Percentiles rank a stretch among this genome's conserved stretches.
Evolutionary conservation across 2,797 vertebrate genomes (phyloP).

Genomic region (Danionella dracula): DNA sequence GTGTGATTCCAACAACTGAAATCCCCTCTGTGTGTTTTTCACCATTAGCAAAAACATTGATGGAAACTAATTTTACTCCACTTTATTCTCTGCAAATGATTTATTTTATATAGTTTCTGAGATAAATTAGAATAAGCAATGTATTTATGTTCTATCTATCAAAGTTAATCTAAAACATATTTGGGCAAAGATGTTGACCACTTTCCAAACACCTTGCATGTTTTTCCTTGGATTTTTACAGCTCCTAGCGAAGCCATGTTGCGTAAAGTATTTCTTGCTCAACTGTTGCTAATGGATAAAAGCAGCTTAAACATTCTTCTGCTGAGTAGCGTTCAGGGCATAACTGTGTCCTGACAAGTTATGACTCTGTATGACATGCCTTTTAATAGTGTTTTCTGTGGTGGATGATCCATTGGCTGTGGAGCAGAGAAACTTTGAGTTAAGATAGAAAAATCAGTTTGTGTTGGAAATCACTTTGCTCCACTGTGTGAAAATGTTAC

Average conservation of each 20-base stretch:
- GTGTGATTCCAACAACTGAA: conserved; percentile 1
- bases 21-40: too few species aligned
- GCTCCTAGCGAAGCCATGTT: not conserved
- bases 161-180: too few species aligned
- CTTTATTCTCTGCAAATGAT: too few species aligned
- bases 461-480: not conserved
- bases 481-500: not conserved
- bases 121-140: too few species aligned
- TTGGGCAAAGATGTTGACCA: too few species aligned
- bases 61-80: too few species aligned
- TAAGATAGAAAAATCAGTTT: conserved; percentile 13
- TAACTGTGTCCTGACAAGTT: not conserved
- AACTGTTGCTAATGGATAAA: not conserved
- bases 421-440: conserved; percentile 7
- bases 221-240: not conserved
- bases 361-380: not conserved
- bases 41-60: too few species aligned
- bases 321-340: not conserved
- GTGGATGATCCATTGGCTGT: not conserved
- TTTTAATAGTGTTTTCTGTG: not conserved
- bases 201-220: not conserved
- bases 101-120: too few species aligned
- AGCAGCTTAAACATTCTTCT: not conserved
- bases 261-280: not conserved
- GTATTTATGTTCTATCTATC: too few species aligned